Evolutionary conservation across 2,113 vertebrate genomes (phyloP).

Genomic region (Paradoxurus hermaphroditus): DNA sequence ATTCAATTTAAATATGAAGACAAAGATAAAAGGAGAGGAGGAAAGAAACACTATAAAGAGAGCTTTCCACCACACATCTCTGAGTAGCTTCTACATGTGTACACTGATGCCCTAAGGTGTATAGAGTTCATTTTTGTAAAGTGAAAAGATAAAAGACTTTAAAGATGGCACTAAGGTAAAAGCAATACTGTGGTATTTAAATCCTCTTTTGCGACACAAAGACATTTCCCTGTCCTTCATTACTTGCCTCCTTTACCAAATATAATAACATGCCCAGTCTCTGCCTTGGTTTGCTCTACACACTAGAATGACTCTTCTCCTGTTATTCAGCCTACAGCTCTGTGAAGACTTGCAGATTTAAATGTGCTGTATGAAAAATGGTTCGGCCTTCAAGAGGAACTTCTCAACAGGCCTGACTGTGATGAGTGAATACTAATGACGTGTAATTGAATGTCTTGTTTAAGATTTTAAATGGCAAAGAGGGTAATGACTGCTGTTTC

Average conservation of each 20-base stretch:
- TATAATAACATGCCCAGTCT: not conserved
- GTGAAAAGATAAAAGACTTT: not conserved
- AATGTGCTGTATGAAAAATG: not conserved
- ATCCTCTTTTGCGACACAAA: not conserved
- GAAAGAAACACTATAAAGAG: not conserved
- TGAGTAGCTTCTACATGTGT: not conserved
- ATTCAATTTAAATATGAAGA: not conserved
- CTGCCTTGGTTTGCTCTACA: not conserved
- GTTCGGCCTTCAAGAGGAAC: not conserved
- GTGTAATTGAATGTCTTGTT: not conserved
- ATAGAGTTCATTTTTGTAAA: not conserved
- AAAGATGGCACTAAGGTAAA: not conserved
- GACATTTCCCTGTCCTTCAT: not conserved
- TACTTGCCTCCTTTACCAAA: not conserved
- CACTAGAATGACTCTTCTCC: not conserved
- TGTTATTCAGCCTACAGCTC: not conserved
- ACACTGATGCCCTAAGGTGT: rapidly evolving
- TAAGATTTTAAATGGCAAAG: not conserved
- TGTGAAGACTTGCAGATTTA: not conserved
- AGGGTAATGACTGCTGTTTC: not conserved
- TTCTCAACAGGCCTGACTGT: not conserved
- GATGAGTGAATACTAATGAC: not conserved
- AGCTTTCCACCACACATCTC: not conserved
- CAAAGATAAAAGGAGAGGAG: not conserved
- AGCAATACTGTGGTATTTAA: not conserved